Evolutionary conservation across 2,797 vertebrate species (phyloP).

Genomic region (Smutsia temminckii): DNA sequence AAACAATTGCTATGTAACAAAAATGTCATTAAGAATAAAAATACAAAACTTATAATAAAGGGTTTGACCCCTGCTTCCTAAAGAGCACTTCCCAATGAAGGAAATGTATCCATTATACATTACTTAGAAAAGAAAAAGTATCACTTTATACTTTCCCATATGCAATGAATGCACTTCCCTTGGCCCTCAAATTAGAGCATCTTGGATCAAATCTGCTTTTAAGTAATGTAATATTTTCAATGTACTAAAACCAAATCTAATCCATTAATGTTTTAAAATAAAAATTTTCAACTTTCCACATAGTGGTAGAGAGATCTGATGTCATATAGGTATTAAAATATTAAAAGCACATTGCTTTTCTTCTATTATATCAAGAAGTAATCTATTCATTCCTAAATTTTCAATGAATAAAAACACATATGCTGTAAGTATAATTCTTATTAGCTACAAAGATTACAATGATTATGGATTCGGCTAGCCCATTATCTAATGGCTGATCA

Average conservation of each 20-base stretch:
- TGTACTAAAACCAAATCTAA: not conserved
- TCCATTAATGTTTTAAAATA: not conserved
- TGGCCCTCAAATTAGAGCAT: not conserved
- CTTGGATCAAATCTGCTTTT: not conserved
- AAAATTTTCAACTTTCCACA: not conserved
- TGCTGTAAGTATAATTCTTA: not conserved
- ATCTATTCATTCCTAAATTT: not conserved
- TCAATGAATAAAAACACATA: not conserved
- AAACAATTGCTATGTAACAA: constrained; percentile 40
- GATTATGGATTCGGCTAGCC: not conserved
- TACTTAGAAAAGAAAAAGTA: constrained; percentile 32
- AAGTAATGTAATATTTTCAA: not conserved
- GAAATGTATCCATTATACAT: not conserved
- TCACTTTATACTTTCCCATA: not conserved
- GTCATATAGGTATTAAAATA: constrained; percentile 24
- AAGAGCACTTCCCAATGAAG: constrained; percentile 15
- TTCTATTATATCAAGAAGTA: not conserved
- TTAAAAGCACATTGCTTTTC: not conserved
- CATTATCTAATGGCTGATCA: not conserved
- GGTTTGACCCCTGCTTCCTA: not conserved
- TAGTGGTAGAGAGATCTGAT: not conserved
- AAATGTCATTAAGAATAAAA: constrained; percentile 19
- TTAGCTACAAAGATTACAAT: not conserved
- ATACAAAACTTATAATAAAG: not conserved
- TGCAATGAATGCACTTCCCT: not conserved